Evolutionary conservation across 2,888 invertebrate genomes (phyloP).

Genomic region (Eurois occulta): DNA sequence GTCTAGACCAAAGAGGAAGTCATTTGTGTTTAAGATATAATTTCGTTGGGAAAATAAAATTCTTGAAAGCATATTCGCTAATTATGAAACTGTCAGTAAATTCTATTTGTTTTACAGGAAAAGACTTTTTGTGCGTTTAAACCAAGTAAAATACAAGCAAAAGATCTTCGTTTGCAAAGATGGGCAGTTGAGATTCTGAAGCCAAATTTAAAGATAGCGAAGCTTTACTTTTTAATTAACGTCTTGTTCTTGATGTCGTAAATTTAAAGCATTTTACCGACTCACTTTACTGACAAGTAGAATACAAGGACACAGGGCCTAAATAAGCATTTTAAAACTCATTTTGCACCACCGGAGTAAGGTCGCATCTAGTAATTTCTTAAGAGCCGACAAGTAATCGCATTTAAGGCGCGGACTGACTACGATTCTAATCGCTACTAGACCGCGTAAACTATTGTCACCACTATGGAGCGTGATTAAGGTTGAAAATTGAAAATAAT

Average conservation of each 20-base stretch:
- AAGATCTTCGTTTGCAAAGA: slow-evolving; percentile 12
- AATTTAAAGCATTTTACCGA: background rate
- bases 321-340: background rate
- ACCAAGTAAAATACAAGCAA: slow-evolving; percentile 11
- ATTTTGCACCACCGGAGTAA: background rate
- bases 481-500: too few species aligned
- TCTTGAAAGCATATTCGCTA: background rate
- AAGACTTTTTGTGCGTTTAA: slow-evolving; percentile 22
- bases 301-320: background rate
- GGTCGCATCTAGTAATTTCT: background rate
- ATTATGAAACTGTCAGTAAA: background rate
- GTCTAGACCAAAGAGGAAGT: too few species aligned
- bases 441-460: too few species aligned
- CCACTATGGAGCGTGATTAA: too few species aligned
- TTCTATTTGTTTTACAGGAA: background rate
- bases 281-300: background rate
- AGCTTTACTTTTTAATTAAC: slow-evolving; percentile 11
- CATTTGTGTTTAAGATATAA: background rate
- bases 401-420: too few species aligned
- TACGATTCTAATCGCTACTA: too few species aligned
- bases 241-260: background rate
- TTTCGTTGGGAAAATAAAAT: background rate
- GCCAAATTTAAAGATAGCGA: slow-evolving; percentile 18
- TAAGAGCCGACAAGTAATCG: too few species aligned
- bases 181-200: slow-evolving; percentile 14